Percentiles rank a stretch among this genome's conserved stretches.
Conservation (phyloP, 2,888 invertebrate species). For the Tenthredo distinguenda region DNA sequence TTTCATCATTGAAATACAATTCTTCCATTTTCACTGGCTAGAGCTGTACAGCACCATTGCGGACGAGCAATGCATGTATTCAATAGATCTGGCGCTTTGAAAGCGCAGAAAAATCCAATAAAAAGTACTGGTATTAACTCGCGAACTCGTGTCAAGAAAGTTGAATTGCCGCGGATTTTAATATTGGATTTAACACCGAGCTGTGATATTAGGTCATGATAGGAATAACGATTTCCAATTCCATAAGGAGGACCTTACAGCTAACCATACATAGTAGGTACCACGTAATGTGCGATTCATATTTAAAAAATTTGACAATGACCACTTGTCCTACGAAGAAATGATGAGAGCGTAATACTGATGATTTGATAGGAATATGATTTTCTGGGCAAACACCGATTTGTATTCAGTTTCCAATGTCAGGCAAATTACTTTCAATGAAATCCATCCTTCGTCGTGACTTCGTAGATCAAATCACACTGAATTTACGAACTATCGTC, state of each 20-base stretch:
- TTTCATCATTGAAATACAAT: neutral
- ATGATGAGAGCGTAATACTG: neutral
- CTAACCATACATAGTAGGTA: neutral
- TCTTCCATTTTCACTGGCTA: neutral
- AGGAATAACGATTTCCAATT: slow-evolving; percentile 4
- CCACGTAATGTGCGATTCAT: neutral
- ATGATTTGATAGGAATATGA: neutral
- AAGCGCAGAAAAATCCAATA: neutral
- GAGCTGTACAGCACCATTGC: neutral
- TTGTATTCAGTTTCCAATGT: neutral
- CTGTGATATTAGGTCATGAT: neutral
- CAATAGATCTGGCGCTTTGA: neutral
- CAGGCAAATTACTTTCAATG: neutral
- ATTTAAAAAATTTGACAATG: neutral
- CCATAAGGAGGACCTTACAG: neutral
- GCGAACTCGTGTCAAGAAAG: neutral
- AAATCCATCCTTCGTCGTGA: neutral
- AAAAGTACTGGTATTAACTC: neutral
- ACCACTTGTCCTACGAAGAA: neutral
- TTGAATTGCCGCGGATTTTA: neutral
- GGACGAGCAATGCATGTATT: neutral
- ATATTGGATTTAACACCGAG: neutral
- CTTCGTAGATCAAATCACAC: no score
- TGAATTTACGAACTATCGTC: no score
- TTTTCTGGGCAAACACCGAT: neutral